phyloP scores from a whole-genome alignment of 2,113 vertebrate species.

The Ceyx margarethae region DNA sequence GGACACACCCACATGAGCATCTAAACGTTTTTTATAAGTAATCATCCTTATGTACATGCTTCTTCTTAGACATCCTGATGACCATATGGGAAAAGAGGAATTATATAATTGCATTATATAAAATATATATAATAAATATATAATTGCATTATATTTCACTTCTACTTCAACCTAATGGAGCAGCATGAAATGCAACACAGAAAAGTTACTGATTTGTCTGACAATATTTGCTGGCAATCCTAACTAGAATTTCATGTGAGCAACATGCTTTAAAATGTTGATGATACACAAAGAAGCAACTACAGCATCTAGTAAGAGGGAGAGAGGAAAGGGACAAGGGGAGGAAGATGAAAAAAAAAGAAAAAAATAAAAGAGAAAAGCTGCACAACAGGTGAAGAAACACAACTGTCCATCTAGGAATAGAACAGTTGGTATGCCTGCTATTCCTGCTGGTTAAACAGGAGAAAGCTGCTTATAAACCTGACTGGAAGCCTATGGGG shows the following conservation, averaged over 20 bases:
- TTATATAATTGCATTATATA: neutral
- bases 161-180: neutral
- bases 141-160: neutral
- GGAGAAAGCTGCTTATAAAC: neutral
- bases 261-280: neutral
- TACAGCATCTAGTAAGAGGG: neutral
- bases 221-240: neutral
- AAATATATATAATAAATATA: neutral
- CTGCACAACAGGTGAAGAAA: neutral
- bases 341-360: neutral
- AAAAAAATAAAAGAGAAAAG: neutral
- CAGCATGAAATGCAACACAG: neutral
- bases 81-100: neutral
- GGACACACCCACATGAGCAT: neutral
- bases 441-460: slow-evolving; percentile 2
- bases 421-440: neutral
- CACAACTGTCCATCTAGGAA: neutral
- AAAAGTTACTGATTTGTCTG: neutral
- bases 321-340: neutral
- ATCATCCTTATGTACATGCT: neutral
- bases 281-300: neutral
- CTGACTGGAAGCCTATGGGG: neutral
- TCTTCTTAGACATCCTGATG: neutral
- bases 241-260: neutral
- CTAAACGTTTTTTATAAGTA: neutral